Base-by-base conservation (phyloP, 1,140 invertebrate species). In the Fopius arisanus region DNA sequence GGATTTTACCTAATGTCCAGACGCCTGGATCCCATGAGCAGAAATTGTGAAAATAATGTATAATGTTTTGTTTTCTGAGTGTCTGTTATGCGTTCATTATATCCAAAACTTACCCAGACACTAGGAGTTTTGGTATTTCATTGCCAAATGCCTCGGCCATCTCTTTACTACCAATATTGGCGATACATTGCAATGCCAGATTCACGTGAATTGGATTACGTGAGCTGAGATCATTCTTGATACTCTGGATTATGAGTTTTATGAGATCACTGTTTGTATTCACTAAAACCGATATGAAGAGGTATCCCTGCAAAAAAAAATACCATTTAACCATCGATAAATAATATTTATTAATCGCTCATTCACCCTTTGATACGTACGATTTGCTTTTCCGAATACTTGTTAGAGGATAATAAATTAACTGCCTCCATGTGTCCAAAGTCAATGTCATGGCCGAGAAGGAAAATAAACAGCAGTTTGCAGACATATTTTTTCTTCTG, bases 401-500 rank as follows among this genome's bases (percentile, higher is more conserved):
- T 99, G 86, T 99, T 99, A 33, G 98, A 99, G 77, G 97, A 99
- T n/a, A 99, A 91, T 62, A 99, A 90, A 90, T 99, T 99, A 78
- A 99, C 98, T 65, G 98, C 98, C 89, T 99, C 98, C 98, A 99
- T 99, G 89, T 99, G 98, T 70, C 98, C 98, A 90, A 99, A 99
- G 89, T 99, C 98, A 88, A 99, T 99, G 88, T 99, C 98, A 90
- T 99, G 98, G 66, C 98, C 96, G 75, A 99, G 92, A 54, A 99
- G 90, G 88, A 99, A 99, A 82, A 99, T 99, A 89, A 99, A 99
- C 23, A 99, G 90, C 72, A 99, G 90, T 88, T 99, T 99, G 90
- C 98, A 99, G 37, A 99, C 98, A 92, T 99, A 99, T 90, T 99
- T 99, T 90, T 99, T 99, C 91, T 99, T 99, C 85, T 99, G 98